Evolutionary conservation across 92 coral and sea anemone genomes (phyloP).

Genomic region (Epizoanthus rinbou): DNA sequence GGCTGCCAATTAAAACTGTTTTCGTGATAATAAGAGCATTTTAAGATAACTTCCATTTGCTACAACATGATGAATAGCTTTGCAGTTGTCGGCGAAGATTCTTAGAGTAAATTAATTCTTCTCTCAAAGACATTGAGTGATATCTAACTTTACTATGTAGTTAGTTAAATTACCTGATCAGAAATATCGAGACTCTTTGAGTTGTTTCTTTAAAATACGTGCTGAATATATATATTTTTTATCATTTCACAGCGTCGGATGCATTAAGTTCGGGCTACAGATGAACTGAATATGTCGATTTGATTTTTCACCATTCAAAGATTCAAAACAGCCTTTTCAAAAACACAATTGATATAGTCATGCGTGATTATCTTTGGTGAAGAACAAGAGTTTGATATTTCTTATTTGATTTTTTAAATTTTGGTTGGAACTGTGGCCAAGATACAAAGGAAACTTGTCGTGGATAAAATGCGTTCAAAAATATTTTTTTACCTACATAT

Average conservation of each 20-base stretch:
- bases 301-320: no score
- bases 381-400: background rate
- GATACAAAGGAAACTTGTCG: background rate
- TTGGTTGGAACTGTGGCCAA: background rate
- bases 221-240: no score
- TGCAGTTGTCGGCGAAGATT: conserved; percentile 2
- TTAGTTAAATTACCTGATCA: background rate
- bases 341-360: background rate
- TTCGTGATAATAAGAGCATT: conserved; percentile 3
- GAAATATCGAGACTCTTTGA: background rate
- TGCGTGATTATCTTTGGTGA: background rate
- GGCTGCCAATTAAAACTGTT: conserved; percentile 6
- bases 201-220: no score
- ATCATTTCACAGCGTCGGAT: no score
- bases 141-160: background rate
- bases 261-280: no score
- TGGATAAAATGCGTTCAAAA: background rate
- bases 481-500: no score
- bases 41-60: background rate
- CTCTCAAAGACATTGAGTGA: background rate
- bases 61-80: background rate
- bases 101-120: background rate
- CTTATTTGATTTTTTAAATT: background rate
- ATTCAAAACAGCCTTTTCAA: background rate
- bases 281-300: no score